Percentiles rank a stretch among this genome's conserved stretches.
These are phyloP conservation scores for Apotomis capreana DNA, from an alignment of 2,888 invertebrate genomes.

Conservation along the genomic window DNA sequence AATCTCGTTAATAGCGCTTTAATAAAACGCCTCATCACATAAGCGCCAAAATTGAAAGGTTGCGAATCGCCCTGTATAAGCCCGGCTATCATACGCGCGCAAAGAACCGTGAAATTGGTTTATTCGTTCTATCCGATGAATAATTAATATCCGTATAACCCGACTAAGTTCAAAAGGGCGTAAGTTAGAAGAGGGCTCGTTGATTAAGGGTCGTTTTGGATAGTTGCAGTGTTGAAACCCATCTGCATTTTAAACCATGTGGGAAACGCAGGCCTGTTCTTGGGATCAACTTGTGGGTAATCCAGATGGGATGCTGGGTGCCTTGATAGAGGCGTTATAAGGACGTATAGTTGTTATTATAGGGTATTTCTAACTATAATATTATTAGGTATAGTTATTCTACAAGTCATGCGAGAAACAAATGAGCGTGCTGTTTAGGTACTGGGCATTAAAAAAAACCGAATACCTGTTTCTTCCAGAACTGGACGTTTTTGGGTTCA, in stretches of 20 bases:
- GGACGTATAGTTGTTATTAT: not conserved
- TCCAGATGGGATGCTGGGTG: not conserved
- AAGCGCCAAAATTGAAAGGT: slow-evolving; percentile 37
- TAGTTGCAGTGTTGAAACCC: slow-evolving; percentile 15
- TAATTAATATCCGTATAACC: slow-evolving; percentile 73
- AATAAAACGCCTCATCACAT: slow-evolving; percentile 35
- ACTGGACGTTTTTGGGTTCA: no score
- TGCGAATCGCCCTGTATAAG: slow-evolving; percentile 60
- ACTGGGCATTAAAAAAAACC: no score
- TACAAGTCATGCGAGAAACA: no score
- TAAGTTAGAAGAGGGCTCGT: not conserved
- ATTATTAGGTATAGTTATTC: no score
- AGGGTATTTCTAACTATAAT: no score
- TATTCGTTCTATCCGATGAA: slow-evolving; percentile 83
- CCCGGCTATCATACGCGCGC: slow-evolving; percentile 58
- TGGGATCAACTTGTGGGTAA: slow-evolving; percentile 30
- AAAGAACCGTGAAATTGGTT: slow-evolving; percentile 84
- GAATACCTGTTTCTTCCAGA: no score
- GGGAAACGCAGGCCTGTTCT: slow-evolving; percentile 37
- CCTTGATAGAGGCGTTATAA: not conserved
- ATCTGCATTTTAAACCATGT: slow-evolving; percentile 41
- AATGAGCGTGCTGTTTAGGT: no score
- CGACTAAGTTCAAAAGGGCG: not conserved
- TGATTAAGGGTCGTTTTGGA: not conserved
- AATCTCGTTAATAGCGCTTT: slow-evolving; percentile 35